Conservation (phyloP, 92 coral and sea anemone species). For the Phymanthus crucifer region DNA sequence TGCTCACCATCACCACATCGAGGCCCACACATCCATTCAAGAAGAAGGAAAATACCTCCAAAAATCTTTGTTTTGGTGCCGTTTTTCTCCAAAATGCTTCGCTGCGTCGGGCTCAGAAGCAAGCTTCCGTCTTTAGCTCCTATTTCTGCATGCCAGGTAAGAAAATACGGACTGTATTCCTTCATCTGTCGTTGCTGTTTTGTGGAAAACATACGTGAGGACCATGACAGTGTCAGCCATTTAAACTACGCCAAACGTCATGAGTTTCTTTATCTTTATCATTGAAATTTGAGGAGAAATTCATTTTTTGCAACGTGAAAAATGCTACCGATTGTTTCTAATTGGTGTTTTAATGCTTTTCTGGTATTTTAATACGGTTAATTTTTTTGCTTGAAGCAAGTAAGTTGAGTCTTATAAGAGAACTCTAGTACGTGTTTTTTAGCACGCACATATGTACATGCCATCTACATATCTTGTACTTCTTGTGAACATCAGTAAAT, state of each 20-base stretch:
- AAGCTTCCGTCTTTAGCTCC: constrained; percentile 30
- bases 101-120: constrained; percentile 47
- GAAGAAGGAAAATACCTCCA: neutral
- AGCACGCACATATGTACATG: too few relatives aligned
- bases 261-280: too few relatives aligned
- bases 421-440: too few relatives aligned
- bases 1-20: constrained; percentile 10
- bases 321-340: too few relatives aligned
- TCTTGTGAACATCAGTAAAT: too few relatives aligned
- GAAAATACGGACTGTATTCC: neutral
- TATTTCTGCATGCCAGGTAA: constrained; percentile 53
- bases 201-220: neutral
- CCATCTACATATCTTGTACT: too few relatives aligned
- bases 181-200: neutral
- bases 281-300: too few relatives aligned
- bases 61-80: neutral
- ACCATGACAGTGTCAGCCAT: neutral
- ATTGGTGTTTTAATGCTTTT: too few relatives aligned
- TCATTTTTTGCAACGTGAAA: too few relatives aligned
- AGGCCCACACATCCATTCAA: neutral
- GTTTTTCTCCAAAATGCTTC: constrained; percentile 43
- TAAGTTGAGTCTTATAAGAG: too few relatives aligned
- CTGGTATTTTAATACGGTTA: neutral
- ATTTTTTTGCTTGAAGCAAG: too few relatives aligned
- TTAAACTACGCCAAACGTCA: neutral